Evolutionary conservation across 2,797 vertebrate species (phyloP), one percentile per base, ranked within the genome.

Genomic region (Setipinna tenuifilis): DNA sequence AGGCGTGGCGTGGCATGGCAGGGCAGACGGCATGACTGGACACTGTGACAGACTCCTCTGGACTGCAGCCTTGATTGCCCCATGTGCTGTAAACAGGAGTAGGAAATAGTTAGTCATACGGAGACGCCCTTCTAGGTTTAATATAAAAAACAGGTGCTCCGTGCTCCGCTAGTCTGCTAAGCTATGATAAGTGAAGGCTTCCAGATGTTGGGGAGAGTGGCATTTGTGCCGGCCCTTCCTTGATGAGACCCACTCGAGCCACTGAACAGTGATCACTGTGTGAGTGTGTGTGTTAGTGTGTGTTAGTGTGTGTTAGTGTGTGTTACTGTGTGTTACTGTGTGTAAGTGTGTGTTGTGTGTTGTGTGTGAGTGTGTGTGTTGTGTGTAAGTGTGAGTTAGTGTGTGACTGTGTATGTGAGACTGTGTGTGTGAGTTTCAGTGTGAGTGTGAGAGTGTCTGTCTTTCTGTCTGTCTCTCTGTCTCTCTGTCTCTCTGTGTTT

Each of bases 101-200:
- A 87, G 87, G 87, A 89, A 87, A 86, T 85, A 65, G 81, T 83
- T 86, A 89, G 86, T 86, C 86, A 57, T 61, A 48, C 75, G 85
- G 88, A 80, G 61, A 87, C 83, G 44, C 65, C 35, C 85, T 85
- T 71, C 86, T 85, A 85, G 84, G 85, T 87, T 59, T 89, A 88
- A 89, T 90, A 89, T 86, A 88, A 86, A 90, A 88, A 90, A 89
- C 89, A 90, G 87, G 88, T 87, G 83, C 83, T 88, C 80, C 75
- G 85, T 83, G 88, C 75, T 86, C 86, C 16, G 31, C 68, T 75
- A 35, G 68, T 31, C 89, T 90, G 31, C 82, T 86, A 85, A 83
- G 85, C 84, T 87, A 87, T 89, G 88, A 86, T 86, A 88, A 90
- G 87, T 89, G 89, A 90, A 85, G 89, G 84, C 85, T 89, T 90